Evolutionary conservation across 2,797 vertebrate genomes (phyloP).

Genomic region (Tenualosa thibaudeaui): DNA sequence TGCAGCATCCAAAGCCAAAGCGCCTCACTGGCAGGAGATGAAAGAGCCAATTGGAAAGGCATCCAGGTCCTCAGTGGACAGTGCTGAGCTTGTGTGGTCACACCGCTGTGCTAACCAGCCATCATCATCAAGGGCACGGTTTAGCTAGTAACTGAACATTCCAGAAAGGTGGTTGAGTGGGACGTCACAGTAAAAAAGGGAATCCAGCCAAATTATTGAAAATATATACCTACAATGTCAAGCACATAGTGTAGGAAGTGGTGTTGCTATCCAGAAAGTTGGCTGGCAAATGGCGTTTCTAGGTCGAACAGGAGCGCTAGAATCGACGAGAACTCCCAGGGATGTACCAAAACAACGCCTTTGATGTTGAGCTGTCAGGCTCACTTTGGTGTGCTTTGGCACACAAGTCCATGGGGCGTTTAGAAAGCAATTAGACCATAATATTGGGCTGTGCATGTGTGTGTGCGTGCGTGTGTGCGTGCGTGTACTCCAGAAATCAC

Average conservation of each 20-base stretch:
- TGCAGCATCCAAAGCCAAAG: slow-evolving; percentile 13
- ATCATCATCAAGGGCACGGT: neutral
- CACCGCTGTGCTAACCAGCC: neutral
- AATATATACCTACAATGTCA: neutral
- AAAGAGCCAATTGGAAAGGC: neutral
- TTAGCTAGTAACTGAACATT: neutral
- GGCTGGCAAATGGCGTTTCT: neutral
- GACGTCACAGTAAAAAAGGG: neutral
- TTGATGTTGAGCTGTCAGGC: neutral
- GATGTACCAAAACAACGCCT: neutral
- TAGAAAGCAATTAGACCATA: neutral
- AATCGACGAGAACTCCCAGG: neutral
- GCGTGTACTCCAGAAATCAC: neutral
- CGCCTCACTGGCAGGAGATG: slow-evolving; percentile 12
- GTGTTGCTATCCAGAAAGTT: neutral
- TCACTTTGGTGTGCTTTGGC: neutral
- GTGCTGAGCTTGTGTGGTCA: neutral
- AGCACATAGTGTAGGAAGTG: neutral
- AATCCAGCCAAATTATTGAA: neutral
- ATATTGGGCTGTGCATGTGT: neutral
- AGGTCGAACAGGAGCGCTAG: neutral
- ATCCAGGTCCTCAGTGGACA: slow-evolving; percentile 7
- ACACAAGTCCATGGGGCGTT: neutral
- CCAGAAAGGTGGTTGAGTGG: neutral
- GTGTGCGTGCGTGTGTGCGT: no score